Evolutionary conservation across 2,888 invertebrate species (phyloP), one percentile per base, ranked within the genome.

Genomic region (Chironomus tentans): DNA sequence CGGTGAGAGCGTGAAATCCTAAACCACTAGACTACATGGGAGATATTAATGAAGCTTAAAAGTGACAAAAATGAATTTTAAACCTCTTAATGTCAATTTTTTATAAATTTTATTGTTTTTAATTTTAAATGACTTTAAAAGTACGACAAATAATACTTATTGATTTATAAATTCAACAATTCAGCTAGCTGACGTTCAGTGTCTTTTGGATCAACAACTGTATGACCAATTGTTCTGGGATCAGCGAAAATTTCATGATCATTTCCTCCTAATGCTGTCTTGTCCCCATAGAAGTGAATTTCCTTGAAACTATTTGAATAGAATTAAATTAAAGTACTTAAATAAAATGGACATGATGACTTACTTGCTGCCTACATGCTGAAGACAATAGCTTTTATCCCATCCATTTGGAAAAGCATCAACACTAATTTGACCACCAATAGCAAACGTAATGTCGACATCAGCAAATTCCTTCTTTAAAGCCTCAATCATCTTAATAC

Each of bases 201-300:
- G 81, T 97, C 93, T 18, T 90, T 88, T 0, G 97, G 95, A 79
- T 88, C 89, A 0, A 85, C 87, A 0, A 97, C 97, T 70, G 87
- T 88, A 84, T 96, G 93, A 0, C 97, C 96, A 12, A 91, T 86
- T 0, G 93, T 94, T 77, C 93, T 84, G 0, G 88, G 82, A 82
- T 97, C 93, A 79, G 85, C 88, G 83, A 87, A 97, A 78, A 98
- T 93, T 83, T 97, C 96, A 85, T 93, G 87, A 84, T 98, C 97
- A 83, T 98, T 98, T 28, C 96, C 97, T 21, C 97, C 97, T 79
- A 87, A 83, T 50, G 84, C 85, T 4, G 94, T 95, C 85, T 94
- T 96, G 82, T 98, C 97, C 13, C 98, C 98, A 85, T 97, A 98
- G 84, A 97, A 98, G 81, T 96, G 93, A 74, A 98, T 93, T 79